Evolutionary conservation across 1,140 invertebrate genomes (phyloP).

Genomic region (Aphelenchoides avenae): DNA sequence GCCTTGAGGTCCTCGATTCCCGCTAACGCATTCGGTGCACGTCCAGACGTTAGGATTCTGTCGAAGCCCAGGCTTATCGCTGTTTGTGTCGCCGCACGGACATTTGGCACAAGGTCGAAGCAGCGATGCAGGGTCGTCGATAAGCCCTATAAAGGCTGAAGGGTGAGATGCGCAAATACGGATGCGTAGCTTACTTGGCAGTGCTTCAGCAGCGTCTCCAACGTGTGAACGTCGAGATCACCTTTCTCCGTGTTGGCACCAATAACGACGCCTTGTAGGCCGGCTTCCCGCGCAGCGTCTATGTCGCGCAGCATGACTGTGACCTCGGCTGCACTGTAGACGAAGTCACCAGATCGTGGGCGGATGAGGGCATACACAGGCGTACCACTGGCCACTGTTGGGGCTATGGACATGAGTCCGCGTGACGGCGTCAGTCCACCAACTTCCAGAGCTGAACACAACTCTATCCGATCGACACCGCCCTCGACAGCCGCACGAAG

Average conservation of each 20-base stretch:
- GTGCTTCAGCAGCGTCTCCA: constrained; percentile 3
- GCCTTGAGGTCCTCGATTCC: constrained; percentile 11
- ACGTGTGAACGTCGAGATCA: constrained; percentile 2
- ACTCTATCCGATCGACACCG: constrained; percentile 25
- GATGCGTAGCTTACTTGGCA: constrained; percentile 5
- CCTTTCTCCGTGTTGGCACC: constrained; percentile 17
- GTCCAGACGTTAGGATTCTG: constrained; percentile 21
- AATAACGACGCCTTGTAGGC: constrained; percentile 23
- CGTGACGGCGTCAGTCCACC: constrained; percentile 22
- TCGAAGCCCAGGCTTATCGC: constrained; percentile 22
- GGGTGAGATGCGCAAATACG: constrained; percentile 2
- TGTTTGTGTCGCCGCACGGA: constrained; percentile 4
- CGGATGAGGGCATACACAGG: constrained; percentile 18
- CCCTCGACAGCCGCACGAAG: constrained; percentile 16
- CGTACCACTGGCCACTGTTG: not conserved
- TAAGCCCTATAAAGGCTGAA: constrained; percentile 1
- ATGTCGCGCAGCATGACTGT: constrained; percentile 17
- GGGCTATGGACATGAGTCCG: constrained; percentile 11
- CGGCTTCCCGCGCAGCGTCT: not conserved
- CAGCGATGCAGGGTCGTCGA: constrained; percentile 20
- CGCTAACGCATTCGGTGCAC: not conserved
- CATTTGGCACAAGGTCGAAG: constrained; percentile 23
- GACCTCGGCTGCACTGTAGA: constrained; percentile 14
- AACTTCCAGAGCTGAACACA: constrained; percentile 22
- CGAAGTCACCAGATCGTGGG: constrained; percentile 20